phyloP scores from a whole-genome alignment of 23 tunicate species.

The Aplidium turbinatum region DNA sequence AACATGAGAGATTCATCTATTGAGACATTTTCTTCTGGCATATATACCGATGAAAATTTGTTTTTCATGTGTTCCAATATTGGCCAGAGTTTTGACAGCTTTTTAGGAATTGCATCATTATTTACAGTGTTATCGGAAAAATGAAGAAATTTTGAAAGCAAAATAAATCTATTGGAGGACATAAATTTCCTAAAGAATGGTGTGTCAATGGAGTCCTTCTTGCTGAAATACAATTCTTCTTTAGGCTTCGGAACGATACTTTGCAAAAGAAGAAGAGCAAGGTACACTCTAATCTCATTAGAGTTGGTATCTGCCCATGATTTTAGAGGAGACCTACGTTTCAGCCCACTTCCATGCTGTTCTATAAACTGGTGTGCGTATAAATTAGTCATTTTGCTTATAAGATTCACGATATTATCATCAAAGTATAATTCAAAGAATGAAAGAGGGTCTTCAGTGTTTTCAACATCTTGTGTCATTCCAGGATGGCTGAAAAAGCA shows the following conservation, averaged over 20 bases:
- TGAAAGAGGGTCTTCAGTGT: no score
- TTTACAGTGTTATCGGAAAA: background rate
- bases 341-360: background rate
- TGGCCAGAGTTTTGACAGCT: constrained; percentile 24
- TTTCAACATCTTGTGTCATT: no score
- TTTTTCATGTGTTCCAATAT: background rate
- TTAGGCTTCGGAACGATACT: constrained; percentile 2
- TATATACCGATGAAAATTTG: background rate
- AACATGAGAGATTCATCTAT: constrained; percentile 16
- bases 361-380: background rate
- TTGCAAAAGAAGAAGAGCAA: constrained; percentile 25
- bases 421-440: no score
- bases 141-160: constrained; percentile 7
- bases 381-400: background rate
- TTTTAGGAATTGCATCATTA: background rate
- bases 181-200: constrained; percentile 21
- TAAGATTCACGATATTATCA: no score
- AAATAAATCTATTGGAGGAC: background rate
- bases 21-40: constrained; percentile 7
- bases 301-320: background rate
- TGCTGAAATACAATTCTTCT: background rate
- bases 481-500: no score
- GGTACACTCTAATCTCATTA: background rate
- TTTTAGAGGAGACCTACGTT: background rate
- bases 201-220: background rate